phyloP scores from a whole-genome alignment of 1,140 invertebrate species.

The Lordiphosa mommai region DNA sequence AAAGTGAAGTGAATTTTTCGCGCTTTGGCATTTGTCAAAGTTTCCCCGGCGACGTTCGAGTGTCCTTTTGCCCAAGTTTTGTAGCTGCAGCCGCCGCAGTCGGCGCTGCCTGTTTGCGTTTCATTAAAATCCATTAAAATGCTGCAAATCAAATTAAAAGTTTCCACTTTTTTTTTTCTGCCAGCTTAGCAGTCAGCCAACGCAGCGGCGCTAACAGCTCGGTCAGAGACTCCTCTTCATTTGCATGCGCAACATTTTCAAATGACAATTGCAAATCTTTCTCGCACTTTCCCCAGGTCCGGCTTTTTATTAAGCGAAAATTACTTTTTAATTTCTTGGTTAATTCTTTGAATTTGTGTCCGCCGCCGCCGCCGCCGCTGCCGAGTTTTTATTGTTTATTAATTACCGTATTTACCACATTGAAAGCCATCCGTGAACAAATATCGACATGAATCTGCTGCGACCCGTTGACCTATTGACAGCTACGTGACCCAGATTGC shows the following conservation, averaged over 20 bases:
- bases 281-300: not conserved
- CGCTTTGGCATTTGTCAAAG: conserved; percentile 76
- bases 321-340: conserved; percentile 71
- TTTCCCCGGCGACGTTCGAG: conserved; percentile 44
- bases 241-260: conserved; percentile 58
- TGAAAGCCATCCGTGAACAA: conserved; percentile 23
- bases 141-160: conserved; percentile 79
- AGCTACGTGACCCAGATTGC: conserved; percentile 57
- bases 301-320: conserved; percentile 29
- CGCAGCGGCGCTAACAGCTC: conserved; percentile 46
- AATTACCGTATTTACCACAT: conserved; percentile 15
- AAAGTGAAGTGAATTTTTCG: conserved; percentile 72
- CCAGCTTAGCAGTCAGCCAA: conserved; percentile 31
- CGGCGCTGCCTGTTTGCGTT: conserved; percentile 61
- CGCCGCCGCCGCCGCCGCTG: too few relatives aligned
- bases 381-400: conserved; percentile 37
- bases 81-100: conserved; percentile 15
- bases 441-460: conserved; percentile 38
- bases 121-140: conserved; percentile 78
- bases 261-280: conserved; percentile 62
- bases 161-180: conserved; percentile 45
- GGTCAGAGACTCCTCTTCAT: conserved; percentile 36
- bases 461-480: conserved; percentile 68
- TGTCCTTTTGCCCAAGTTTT: conserved; percentile 59
- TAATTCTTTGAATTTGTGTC: conserved; percentile 44